phyloP scores from a whole-genome alignment of 1,140 invertebrate species.

The Subanguina moxae region DNA sequence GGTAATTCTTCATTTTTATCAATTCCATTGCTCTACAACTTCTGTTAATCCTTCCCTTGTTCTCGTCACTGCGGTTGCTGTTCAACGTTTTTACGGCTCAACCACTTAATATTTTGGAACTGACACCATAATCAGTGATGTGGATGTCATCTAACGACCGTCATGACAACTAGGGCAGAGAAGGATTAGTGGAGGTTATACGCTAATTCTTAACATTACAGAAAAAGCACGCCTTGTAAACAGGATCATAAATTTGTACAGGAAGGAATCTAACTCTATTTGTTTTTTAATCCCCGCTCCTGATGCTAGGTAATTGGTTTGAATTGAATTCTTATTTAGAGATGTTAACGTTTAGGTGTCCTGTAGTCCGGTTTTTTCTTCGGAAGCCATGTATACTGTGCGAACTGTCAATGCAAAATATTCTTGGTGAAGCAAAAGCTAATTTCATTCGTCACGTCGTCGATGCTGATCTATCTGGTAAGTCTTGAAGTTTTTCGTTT shows the following conservation, averaged over 20 bases:
- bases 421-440: slow-evolving; percentile 27
- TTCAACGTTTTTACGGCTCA: no score
- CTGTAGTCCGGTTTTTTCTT: slow-evolving; percentile 26
- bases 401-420: slow-evolving; percentile 35
- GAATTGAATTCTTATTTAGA: no score
- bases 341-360: slow-evolving; percentile 6
- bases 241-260: slow-evolving; percentile 23
- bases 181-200: no score
- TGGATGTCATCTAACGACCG: no score
- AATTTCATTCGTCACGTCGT: slow-evolving; percentile 30
- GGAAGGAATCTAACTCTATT: slow-evolving; percentile 22
- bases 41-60: no score
- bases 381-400: slow-evolving; percentile 9
- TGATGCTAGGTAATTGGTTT: slow-evolving; percentile 19
- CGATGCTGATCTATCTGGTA: slow-evolving; percentile 25
- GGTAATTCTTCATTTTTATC: background rate
- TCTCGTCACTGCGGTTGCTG: no score
- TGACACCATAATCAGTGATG: no score
- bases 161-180: no score
- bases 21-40: background rate
- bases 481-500: background rate
- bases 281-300: slow-evolving; percentile 23
- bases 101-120: no score
- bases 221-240: slow-evolving; percentile 34
- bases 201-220: no score